These are phyloP conservation scores for Dicrostonyx torquatus DNA, from an alignment of 2,797 vertebrate species.

Conservation along the genomic window DNA sequence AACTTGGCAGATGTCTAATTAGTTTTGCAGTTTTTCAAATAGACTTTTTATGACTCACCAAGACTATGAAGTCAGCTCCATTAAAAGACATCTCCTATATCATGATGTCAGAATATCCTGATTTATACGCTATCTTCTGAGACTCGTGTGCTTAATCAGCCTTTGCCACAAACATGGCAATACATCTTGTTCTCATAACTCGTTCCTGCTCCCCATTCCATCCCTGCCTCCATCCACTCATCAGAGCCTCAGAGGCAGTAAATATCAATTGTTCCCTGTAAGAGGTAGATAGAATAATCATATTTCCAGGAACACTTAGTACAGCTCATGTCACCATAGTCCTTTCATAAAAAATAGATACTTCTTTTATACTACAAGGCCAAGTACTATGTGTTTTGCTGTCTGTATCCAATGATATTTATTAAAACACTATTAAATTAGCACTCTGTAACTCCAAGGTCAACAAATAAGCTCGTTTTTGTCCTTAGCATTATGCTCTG, in stretches of 20 bases:
- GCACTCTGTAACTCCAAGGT: conserved; percentile 25
- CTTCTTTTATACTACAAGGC: conserved; percentile 22
- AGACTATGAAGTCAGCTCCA: conserved; percentile 72
- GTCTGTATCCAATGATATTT: conserved; percentile 58
- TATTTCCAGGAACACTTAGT: conserved; percentile 43
- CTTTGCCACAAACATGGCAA: conserved; percentile 71
- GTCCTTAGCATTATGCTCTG: conserved; percentile 49
- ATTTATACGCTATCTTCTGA: conserved; percentile 76
- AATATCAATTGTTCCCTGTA: conserved; percentile 59
- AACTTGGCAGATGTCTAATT: conserved; percentile 78
- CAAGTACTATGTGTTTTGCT: conserved; percentile 49
- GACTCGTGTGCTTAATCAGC: conserved; percentile 67
- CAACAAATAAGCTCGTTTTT: conserved; percentile 46
- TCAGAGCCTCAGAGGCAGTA: conserved; percentile 64
- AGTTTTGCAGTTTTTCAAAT: conserved; percentile 75
- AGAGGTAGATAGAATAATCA: conserved; percentile 53
- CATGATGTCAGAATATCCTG: conserved; percentile 73
- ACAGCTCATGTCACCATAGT: conserved; percentile 21
- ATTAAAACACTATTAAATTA: conserved; percentile 67
- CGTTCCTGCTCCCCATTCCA: not conserved
- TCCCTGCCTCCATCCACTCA: not conserved
- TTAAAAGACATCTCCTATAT: conserved; percentile 70
- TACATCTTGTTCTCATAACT: conserved; percentile 74
- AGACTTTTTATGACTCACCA: conserved; percentile 70
- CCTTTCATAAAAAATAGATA: conserved; percentile 66